Evolutionary conservation across 2,113 vertebrate species (phyloP), one percentile per base, ranked within the genome.

Genomic region (Solea solea): DNA sequence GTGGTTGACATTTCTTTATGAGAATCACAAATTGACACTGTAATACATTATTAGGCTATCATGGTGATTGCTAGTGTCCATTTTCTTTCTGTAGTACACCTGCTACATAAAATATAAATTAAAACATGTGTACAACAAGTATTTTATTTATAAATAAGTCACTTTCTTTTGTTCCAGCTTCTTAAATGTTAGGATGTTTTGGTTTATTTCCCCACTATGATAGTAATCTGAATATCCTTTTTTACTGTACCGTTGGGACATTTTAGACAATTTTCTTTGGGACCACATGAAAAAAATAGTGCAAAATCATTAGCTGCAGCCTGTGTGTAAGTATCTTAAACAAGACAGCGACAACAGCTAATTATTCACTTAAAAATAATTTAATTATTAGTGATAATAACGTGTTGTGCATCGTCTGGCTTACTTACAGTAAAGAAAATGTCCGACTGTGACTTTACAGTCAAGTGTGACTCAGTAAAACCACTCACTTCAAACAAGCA

Each of bases 371-470:
- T n/a, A 49, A 44, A 28, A 41, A 39, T 34, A 62, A 56, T 40
- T 15, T 8, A 46, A 55, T 34, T 6, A 34, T 6, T 15, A 21
- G 48, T n/a, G 3, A 54, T 13, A 49, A 44, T 53, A 27, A 79
- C 49, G 21, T 67, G n/a, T 5, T 45, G 9, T 46, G 7, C 54
- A 41, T 52, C 58, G 25, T 75, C 25, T 6, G 46, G 8, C 54
- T 9, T 44, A 40, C 77, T 80, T 45, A 63, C 28, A 54, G 41
- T 41, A 7, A 61, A 4, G 27, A 80, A 67, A 66, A 69, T 16
- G 25, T 52, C 34, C 34, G 34, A 34, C 34, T 34, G 34, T 34
- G 5, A 34, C 34, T 34, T 34, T 34, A 34, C 3, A 34, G 34
- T 21, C 34, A 34, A 34, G 34, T 34, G 34, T 61, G 44, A 55